phyloP scores from a whole-genome alignment of 2,888 invertebrate species.

The Cyclophora albipunctata region DNA sequence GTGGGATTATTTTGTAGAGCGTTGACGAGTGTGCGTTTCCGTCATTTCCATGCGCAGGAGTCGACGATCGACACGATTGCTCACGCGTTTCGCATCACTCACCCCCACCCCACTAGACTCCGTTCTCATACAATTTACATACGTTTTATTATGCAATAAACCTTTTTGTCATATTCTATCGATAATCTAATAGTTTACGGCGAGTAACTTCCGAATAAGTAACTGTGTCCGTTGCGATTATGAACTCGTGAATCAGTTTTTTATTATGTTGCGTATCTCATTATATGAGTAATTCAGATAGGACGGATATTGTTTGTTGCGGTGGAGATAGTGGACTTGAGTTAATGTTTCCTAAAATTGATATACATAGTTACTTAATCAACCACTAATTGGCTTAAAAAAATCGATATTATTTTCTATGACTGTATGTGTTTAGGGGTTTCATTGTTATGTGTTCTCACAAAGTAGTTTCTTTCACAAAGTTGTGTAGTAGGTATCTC shows the following conservation, averaged over 20 bases:
- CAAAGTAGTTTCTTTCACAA: too few species aligned
- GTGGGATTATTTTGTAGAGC: slow-evolving; percentile 15
- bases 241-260: slow-evolving; percentile 1
- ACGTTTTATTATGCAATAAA: slow-evolving; percentile 48
- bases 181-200: slow-evolving; percentile 48
- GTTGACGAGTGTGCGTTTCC: slow-evolving; percentile 43
- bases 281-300: too few species aligned
- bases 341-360: too few species aligned
- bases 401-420: too few species aligned
- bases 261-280: slow-evolving; percentile 1
- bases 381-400: too few species aligned
- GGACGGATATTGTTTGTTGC: too few species aligned
- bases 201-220: slow-evolving; percentile 22
- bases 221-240: slow-evolving; percentile 12
- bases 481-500: too few species aligned
- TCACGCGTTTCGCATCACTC: slow-evolving; percentile 74
- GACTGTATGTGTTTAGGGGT: too few species aligned
- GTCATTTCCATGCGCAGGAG: slow-evolving; percentile 66
- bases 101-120: slow-evolving; percentile 60
- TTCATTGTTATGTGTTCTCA: too few species aligned
- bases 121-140: slow-evolving; percentile 69
- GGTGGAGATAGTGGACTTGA: too few species aligned
- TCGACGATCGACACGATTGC: slow-evolving; percentile 68
- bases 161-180: slow-evolving; percentile 50
- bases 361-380: too few species aligned